Base-by-base conservation (phyloP, 2,113 vertebrate genomes). In the Perca fluviatilis region DNA sequence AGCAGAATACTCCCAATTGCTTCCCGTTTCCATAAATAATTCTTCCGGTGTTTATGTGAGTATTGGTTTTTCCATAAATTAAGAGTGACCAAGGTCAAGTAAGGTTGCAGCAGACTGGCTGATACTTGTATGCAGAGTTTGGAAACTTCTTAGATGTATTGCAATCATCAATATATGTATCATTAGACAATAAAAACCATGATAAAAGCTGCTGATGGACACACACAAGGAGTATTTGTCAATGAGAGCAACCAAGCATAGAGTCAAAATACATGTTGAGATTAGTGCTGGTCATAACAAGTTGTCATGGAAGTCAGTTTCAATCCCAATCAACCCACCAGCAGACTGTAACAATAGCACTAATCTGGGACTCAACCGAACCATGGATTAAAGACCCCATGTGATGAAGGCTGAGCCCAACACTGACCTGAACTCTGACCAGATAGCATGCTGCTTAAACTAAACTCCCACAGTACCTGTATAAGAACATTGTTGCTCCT, bases 361-460 rank as follows among this genome's bases (percentile, higher is more conserved):
- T 92, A 93, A 93, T 93, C 89, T 93, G 82, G 79, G 82, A 90
- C 79, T 90, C 54, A 80, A 91, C 71, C 66, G 33, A 81, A 90
- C 80, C 81, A 23, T 72, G 88, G 91, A 92, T 92, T 94, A 92
- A 87, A 86, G 90, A 91, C 91, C 91, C 77, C 93, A 91, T 94
- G 93, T 91, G 91, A 94, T 76, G 84, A 90, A 77, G 80, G 23
- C 88, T 90, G 86, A 90, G 83, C 79, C 85, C 78, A 89, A 82
- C 6, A 9, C 84, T 90, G 87, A 91, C 89, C 89, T 90, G 89
- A 85, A 90, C 87, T 84, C 83, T 91, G 84, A 86, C 79, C 82
- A 88, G 79, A 85, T 62, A 84, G 51, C 67, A 65, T 79, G 80
- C 78, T 89, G 77, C 75, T 89, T 77, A 77, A 89, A 84, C 69